phyloP scores from a whole-genome alignment of 2,888 invertebrate species.

The Rhaphigaster nebulosa region DNA sequence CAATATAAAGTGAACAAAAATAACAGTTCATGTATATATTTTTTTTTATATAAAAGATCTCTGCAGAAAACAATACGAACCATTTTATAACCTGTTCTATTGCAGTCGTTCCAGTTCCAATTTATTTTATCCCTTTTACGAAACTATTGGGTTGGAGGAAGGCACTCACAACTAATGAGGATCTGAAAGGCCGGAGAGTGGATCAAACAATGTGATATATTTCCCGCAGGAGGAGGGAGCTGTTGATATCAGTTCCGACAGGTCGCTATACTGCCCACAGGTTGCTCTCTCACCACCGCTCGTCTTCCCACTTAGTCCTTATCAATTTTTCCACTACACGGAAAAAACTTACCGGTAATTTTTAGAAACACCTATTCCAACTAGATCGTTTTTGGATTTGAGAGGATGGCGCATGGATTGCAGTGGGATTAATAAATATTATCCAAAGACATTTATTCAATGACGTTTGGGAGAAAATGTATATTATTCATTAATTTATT shows the following conservation, averaged over 20 bases:
- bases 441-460: no score
- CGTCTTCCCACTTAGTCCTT: neutral
- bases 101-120: neutral
- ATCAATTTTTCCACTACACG: neutral
- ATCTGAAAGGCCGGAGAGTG: neutral
- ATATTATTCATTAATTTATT: no score
- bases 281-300: neutral
- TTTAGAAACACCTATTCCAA: no score
- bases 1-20: no score
- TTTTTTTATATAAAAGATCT: neutral
- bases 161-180: neutral
- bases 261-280: neutral
- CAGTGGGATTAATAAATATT: no score
- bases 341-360: neutral
- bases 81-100: neutral
- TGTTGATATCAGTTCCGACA: neutral
- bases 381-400: no score
- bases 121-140: neutral
- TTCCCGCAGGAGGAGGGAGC: neutral
- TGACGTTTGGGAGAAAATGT: no score
- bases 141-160: neutral
- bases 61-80: neutral
- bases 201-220: constrained; percentile 37
- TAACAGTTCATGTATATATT: no score
- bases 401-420: no score